These are phyloP conservation scores for Conomelus anceps DNA, from an alignment of 2,888 invertebrate species.

Conservation along the genomic window DNA sequence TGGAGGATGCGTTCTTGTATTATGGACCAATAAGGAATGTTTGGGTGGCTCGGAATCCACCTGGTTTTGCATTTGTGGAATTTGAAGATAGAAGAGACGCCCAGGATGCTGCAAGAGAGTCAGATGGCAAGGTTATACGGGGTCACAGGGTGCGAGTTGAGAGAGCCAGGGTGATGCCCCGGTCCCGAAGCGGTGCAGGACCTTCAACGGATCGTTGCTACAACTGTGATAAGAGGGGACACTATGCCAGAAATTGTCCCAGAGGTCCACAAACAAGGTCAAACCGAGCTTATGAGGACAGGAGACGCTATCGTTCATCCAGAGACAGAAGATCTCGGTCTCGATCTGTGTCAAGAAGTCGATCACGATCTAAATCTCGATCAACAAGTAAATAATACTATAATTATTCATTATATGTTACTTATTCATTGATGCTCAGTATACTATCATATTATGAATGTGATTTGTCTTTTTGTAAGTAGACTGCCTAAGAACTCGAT, in stretches of 20 bases:
- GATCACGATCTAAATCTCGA: background rate
- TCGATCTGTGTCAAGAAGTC: background rate
- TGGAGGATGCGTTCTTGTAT: conserved; percentile 87
- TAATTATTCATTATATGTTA: background rate
- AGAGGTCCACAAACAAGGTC: conserved; percentile 47
- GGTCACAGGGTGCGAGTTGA: background rate
- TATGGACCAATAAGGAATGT: conserved; percentile 89
- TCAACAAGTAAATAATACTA: background rate
- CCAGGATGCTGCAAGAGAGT: conserved; percentile 73
- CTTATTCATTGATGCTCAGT: too few species aligned
- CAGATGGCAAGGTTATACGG: conserved; percentile 44
- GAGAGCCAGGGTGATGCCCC: background rate
- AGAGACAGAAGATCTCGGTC: background rate
- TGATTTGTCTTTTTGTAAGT: too few species aligned
- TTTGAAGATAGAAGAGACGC: conserved; percentile 90
- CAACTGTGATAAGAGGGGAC: conserved; percentile 88
- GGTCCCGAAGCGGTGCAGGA: background rate
- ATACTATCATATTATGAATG: too few species aligned
- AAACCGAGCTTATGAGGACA: background rate
- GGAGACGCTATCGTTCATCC: background rate
- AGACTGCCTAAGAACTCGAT: too few species aligned
- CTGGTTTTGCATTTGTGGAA: conserved; percentile 91
- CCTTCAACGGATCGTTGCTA: conserved; percentile 67
- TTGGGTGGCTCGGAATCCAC: conserved; percentile 97
- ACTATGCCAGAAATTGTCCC: conserved; percentile 86